phyloP scores from a whole-genome alignment of 1,140 invertebrate species.

The Apocrypta bakeri region DNA sequence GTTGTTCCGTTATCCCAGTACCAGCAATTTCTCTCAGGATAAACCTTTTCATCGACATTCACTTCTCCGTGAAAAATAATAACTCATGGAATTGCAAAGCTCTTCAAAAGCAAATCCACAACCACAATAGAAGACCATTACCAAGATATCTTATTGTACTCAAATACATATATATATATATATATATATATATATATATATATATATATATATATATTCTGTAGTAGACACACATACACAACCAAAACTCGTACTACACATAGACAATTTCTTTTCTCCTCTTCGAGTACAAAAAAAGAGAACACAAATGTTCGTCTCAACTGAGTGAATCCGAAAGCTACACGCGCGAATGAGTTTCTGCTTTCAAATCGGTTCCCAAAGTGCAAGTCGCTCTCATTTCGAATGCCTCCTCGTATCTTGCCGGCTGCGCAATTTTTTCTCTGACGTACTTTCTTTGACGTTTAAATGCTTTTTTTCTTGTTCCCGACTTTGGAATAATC shows the following conservation, averaged over 20 bases:
- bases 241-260: neutral
- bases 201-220: too few species aligned
- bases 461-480: neutral
- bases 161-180: too few species aligned
- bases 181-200: too few species aligned
- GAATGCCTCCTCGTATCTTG: neutral
- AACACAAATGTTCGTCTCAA: neutral
- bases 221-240: neutral
- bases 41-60: too few species aligned
- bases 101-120: too few species aligned
- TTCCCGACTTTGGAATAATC: neutral
- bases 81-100: too few species aligned
- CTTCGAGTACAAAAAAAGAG: neutral
- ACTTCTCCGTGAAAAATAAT: too few species aligned
- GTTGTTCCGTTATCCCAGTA: too few species aligned
- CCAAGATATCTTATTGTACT: too few species aligned
- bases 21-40: too few species aligned
- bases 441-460: neutral
- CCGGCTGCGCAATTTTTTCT: neutral
- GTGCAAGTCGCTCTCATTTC: slow-evolving; percentile 7
- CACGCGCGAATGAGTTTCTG: neutral
- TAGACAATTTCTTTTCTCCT: neutral
- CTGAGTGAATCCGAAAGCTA: slow-evolving; percentile 11
- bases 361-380: neutral
- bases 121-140: too few species aligned